phyloP scores from a whole-genome alignment of 2,888 invertebrate species.

The Odontocolon sp. region DNA sequence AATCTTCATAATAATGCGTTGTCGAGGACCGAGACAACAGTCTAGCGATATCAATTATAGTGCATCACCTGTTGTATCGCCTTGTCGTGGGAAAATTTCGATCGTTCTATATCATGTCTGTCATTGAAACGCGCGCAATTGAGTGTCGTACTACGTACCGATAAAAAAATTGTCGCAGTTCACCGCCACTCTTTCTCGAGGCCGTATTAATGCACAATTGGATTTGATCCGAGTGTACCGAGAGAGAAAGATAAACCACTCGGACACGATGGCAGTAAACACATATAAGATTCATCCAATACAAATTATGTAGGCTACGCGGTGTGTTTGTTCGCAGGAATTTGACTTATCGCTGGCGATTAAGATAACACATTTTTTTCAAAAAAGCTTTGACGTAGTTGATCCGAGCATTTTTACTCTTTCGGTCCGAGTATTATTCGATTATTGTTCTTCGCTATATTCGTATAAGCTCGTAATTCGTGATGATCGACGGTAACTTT shows the following conservation, averaged over 20 bases:
- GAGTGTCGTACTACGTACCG: neutral
- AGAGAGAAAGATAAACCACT: neutral
- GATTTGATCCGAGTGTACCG: constrained; percentile 4
- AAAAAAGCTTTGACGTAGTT: constrained; percentile 16
- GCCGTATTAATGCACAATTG: neutral
- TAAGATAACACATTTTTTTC: constrained; percentile 33
- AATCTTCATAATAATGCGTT: constrained; percentile 3
- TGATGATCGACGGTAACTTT: too few species aligned
- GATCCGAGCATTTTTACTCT: neutral
- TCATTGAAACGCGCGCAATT: neutral
- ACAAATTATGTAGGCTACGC: constrained; percentile 19
- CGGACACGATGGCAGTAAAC: constrained; percentile 14
- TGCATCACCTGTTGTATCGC: constrained; percentile 12
- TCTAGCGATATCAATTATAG: neutral
- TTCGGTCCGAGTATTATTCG: neutral
- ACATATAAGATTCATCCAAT: constrained; percentile 19
- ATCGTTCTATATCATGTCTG: neutral
- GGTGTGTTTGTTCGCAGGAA: constrained; percentile 12
- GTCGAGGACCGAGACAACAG: neutral
- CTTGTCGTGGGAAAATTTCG: constrained; percentile 23
- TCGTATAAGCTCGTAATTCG: neutral
- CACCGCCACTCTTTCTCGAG: neutral
- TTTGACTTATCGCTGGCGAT: constrained; percentile 26
- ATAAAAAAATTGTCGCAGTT: neutral
- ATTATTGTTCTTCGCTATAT: neutral